phyloP scores from a whole-genome alignment of 2,113 vertebrate genomes.

The Ceuthmochares aereus region DNA sequence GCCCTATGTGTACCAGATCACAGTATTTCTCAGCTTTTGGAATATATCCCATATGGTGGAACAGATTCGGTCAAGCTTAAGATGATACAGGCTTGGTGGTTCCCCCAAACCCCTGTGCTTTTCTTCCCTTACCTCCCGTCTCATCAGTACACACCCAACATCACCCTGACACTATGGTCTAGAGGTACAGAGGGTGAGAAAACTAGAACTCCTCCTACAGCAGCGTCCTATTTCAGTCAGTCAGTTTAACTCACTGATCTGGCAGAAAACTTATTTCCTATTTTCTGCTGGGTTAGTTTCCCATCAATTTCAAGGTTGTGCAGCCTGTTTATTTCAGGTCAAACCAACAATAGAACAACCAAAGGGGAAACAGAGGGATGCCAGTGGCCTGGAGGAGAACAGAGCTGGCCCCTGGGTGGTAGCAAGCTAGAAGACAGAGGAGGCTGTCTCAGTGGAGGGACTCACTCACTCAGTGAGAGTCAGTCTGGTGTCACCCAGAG shows the following conservation, averaged over 20 bases:
- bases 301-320: neutral
- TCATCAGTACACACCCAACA: neutral
- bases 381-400: neutral
- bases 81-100: neutral
- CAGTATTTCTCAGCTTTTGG: neutral
- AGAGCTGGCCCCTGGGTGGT: neutral
- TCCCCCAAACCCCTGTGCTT: neutral
- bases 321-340: neutral
- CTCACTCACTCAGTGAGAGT: neutral
- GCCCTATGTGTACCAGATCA: neutral
- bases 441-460: neutral
- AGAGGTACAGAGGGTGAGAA: neutral
- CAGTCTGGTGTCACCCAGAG: neutral
- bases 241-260: neutral
- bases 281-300: neutral
- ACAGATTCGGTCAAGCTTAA: neutral
- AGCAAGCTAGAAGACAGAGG: neutral
- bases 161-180: neutral
- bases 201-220: neutral
- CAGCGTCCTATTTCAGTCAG: neutral
- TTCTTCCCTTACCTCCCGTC: neutral
- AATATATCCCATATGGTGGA: neutral
- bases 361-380: neutral
- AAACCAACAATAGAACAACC: neutral
- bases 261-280: neutral